Evolutionary conservation across 35 echinoderm and acorn worm genomes (phyloP).

Genomic region (Apostichopus californicus): DNA sequence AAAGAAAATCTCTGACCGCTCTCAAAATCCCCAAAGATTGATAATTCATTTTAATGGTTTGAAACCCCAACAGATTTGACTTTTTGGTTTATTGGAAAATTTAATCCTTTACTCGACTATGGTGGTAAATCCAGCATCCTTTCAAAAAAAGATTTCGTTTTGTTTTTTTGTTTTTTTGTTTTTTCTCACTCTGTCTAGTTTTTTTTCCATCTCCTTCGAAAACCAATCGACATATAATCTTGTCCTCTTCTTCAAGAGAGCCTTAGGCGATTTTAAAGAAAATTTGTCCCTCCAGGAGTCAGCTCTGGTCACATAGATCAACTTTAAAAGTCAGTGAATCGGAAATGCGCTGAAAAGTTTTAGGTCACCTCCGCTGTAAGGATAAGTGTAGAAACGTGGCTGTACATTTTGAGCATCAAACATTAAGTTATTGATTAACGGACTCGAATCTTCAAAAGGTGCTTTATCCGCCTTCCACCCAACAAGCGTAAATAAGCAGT

Average conservation of each 20-base stretch:
- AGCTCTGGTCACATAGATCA: slow-evolving; percentile 7
- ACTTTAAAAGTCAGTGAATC: slow-evolving; percentile 28
- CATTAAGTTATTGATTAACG: slow-evolving; percentile 18
- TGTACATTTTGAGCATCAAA: background rate
- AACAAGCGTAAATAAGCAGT: background rate
- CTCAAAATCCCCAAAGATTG: background rate
- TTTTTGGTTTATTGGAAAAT: background rate
- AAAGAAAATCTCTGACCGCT: background rate
- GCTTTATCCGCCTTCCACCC: no score
- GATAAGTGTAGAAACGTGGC: slow-evolving; percentile 21
- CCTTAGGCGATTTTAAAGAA: background rate
- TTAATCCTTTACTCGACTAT: background rate
- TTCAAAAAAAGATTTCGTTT: no score
- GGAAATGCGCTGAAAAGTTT: slow-evolving; percentile 27
- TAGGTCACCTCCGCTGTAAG: slow-evolving; percentile 9
- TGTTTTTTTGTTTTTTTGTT: no score
- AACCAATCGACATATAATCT: background rate
- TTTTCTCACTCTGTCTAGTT: background rate
- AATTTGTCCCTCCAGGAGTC: background rate
- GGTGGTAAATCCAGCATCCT: no score
- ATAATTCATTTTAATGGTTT: background rate
- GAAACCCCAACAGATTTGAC: background rate
- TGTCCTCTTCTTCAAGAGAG: background rate
- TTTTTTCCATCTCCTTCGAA: background rate
- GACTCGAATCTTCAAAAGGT: background rate